A percentile compares a stretch with the other conserved stretches of the same genome.
These are phyloP conservation scores for Hartigia nigra DNA, from an alignment of 2,888 invertebrate genomes.

Conservation along the genomic window DNA sequence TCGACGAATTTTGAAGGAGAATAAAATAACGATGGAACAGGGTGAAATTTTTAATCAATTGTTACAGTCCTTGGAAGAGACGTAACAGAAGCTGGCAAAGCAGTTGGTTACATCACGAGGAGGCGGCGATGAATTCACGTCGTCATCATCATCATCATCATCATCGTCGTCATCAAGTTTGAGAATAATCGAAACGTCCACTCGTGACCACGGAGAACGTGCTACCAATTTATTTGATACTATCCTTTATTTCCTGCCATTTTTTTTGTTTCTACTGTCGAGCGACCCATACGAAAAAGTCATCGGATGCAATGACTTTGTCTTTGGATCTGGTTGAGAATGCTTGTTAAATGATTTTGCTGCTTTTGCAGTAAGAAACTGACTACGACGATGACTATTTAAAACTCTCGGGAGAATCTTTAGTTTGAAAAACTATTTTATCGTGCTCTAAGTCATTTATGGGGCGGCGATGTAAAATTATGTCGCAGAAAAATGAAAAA, in stretches of 20 bases:
- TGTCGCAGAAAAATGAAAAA: background rate
- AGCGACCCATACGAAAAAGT: background rate
- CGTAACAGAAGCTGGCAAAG: constrained; percentile 61
- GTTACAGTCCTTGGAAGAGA: constrained; percentile 54
- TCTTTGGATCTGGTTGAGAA: background rate
- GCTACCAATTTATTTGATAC: background rate
- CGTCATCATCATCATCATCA: constrained; percentile 58
- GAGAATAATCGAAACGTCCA: background rate
- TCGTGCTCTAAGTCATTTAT: background rate
- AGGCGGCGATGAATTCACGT: constrained; percentile 41
- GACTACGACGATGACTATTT: background rate
- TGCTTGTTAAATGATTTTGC: background rate
- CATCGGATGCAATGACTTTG: background rate
- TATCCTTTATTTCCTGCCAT: background rate
- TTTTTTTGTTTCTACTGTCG: background rate
- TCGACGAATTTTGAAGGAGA: background rate
- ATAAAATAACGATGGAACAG: background rate
- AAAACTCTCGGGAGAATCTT: background rate
- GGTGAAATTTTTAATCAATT: background rate
- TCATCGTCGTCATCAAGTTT: constrained; percentile 32
- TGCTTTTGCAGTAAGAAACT: background rate
- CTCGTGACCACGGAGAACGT: background rate
- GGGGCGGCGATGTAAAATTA: background rate
- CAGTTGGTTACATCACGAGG: constrained; percentile 54
- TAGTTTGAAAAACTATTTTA: background rate